A percentile compares a stretch with the other conserved stretches of the same genome.
Conservation (phyloP, 2,113 vertebrate genomes). For the Scomber japonicus region DNA sequence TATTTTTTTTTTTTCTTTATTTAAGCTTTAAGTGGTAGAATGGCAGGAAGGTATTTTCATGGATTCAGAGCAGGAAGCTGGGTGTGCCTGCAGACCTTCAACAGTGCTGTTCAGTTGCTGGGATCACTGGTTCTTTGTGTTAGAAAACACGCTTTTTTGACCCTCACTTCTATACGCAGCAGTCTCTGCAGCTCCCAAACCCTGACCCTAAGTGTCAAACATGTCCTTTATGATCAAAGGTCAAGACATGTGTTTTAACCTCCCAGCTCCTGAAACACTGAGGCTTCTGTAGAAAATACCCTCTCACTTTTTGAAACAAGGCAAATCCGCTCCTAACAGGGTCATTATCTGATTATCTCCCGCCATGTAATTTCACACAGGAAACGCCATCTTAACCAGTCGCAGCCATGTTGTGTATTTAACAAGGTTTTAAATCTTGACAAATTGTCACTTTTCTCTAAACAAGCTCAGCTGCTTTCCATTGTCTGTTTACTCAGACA, state of each 20-base stretch:
- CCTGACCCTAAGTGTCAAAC: conserved; percentile 46
- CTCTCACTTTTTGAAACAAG: conserved; percentile 58
- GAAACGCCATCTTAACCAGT: conserved; percentile 50
- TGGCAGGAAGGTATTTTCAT: conserved; percentile 55
- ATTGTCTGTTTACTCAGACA: conserved; percentile 35
- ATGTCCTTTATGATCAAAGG: conserved; percentile 43
- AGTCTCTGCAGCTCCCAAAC: conserved; percentile 23
- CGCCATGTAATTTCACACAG: conserved; percentile 59
- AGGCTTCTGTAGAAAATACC: conserved; percentile 55
- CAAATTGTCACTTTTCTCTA: conserved; percentile 64
- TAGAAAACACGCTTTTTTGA: conserved; percentile 45
- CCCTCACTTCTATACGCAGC: conserved; percentile 16
- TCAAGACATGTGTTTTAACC: conserved; percentile 54
- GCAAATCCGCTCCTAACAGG: conserved; percentile 61
- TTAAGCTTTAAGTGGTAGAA: conserved; percentile 25
- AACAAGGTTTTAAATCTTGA: conserved; percentile 59
- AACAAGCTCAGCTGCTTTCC: conserved; percentile 43
- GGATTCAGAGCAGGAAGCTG: conserved; percentile 24
- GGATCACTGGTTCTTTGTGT: conserved; percentile 67
- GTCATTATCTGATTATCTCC: conserved; percentile 72
- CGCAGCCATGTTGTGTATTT: conserved; percentile 51
- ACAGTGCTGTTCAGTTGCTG: conserved; percentile 9
- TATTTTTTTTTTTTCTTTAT: conserved; percentile 34
- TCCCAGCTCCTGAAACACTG: conserved; percentile 47
- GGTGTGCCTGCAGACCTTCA: conserved; percentile 35